Percentiles rank a stretch among this genome's conserved stretches.
Evolutionary conservation across 2,888 invertebrate genomes (phyloP).

Genomic region (Neoascia interrupta): DNA sequence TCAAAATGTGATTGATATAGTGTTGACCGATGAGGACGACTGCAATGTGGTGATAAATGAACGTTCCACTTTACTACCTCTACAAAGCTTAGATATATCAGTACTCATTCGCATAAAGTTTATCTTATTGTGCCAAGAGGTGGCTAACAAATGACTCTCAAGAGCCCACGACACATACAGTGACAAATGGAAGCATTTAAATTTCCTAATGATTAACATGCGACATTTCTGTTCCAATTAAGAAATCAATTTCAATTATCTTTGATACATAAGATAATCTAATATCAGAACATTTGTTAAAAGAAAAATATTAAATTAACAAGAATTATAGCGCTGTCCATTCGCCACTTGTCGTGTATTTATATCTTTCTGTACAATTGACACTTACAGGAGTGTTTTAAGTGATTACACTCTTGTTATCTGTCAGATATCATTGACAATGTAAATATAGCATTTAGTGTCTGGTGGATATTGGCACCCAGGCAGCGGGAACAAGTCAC

Average conservation of each 20-base stretch:
- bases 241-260: conserved; percentile 34
- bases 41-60: no score
- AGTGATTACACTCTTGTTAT: conserved; percentile 18
- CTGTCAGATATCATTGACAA: conserved; percentile 16
- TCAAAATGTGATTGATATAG: conserved; percentile 1
- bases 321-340: no score
- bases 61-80: no score
- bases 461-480: no score
- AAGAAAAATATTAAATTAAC: conserved; percentile 39
- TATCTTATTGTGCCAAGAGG: conserved; percentile 2
- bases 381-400: conserved; percentile 4
- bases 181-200: conserved; percentile 15
- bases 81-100: no score
- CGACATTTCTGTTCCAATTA: conserved; percentile 12
- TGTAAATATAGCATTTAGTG: not conserved
- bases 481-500: not conserved
- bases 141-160: not conserved
- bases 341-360: not conserved
- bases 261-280: conserved; percentile 12
- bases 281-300: conserved; percentile 8
- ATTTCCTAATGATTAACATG: no score
- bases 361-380: no score
- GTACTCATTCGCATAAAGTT: no score
- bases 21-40: no score
- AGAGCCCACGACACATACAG: not conserved